Evolutionary conservation across 1,140 invertebrate species (phyloP), one percentile per base, ranked within the genome.

Genomic region (Drosophila chauvacae): DNA sequence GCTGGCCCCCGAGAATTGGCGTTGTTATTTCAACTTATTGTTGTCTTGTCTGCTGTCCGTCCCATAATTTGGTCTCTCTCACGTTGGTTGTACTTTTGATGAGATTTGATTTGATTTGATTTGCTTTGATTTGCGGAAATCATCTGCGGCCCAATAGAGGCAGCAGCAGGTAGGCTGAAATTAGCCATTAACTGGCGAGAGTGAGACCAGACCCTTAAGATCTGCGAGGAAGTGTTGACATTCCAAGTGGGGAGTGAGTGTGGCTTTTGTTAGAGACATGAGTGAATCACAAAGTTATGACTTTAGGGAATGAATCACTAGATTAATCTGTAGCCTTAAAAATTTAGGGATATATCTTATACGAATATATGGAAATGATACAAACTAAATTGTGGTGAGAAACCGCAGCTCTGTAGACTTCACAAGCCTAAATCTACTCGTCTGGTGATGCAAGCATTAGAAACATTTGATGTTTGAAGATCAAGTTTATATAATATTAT

Each of bases 51-150:
- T 37, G 50, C 16, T 33, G 73, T 41, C 48, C 63, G 73, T 48
- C 48, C 83, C 70, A 79, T 85, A 85, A 84, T 85, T 84, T 80
- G 56, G 68, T 73, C 41, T 62, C 78, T 66, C 77, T 68, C 77
- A 77, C 81, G 82, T 85, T 81, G 81, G 66, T 64, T 65, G 82
- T 70, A 57, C 42, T 60, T 66, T 59, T 78, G 65, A 79, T 76
- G 70, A 76, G 79, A 87, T 48, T 26, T 14, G 47, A 48, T 85
- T 77, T 63, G 69, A 66, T 80, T 80, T 63, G 83, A 88, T 81
- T 86, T 60, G 74, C 61, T 64, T 70, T 83, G 81, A 80, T 78
- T 86, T 86, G 81, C 82, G 84, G 80, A 88, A 88, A 88, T 75
- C 69, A 62, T 74, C 80, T 74, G 55, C 39, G 37, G 20, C n/a